Evolutionary conservation across 2,888 invertebrate genomes (phyloP), one percentile per base, ranked within the genome.

Genomic region (Drosophila merina): DNA sequence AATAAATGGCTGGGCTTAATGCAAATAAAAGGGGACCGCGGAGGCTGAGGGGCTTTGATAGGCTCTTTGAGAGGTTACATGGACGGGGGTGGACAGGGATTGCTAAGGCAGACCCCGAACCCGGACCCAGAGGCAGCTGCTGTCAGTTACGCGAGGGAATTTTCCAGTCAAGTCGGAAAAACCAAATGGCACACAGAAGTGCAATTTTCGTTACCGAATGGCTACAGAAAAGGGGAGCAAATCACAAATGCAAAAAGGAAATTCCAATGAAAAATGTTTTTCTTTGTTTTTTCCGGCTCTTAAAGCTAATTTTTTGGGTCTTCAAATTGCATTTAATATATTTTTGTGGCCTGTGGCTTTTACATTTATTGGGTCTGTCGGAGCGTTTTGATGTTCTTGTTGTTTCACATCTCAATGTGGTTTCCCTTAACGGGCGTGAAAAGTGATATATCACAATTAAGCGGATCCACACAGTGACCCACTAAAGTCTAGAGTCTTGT

Each of bases 361-460:
- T 58, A 44, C 28, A 8, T 38, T 62, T 45, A 60, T 47, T 45
- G 44, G 49, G n/a, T 69, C 38, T 47, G 51, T 36, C 69, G 69
- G 69, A 12, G 5, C 42, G 38, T 60, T 50, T 67, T 68, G 68
- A 47, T 31, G 51, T 40, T 20, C 20, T 52, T 25, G 7, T 26
- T 52, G 9, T 26, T 63, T 25, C 30, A 33, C 57, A 51, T 51
- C 49, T 55, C 63, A 57, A 58, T 47, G 48, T 49, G 52, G 20
- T 10, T 33, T 58, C 44, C 52, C 66, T 47, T 66, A 51, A 40
- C 30, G 57, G 51, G 44, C 40, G 48, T 44, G 62, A 52, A 58
- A 64, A 75, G 74, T 81, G 76, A 86, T 85, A 84, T 83, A 84
- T 85, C 82, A 82, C 78, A 86, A 85, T 85, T 84, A 86, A 82